Conservation (phyloP, 2,797 vertebrate species). For the Myotis vivesi region DNA sequence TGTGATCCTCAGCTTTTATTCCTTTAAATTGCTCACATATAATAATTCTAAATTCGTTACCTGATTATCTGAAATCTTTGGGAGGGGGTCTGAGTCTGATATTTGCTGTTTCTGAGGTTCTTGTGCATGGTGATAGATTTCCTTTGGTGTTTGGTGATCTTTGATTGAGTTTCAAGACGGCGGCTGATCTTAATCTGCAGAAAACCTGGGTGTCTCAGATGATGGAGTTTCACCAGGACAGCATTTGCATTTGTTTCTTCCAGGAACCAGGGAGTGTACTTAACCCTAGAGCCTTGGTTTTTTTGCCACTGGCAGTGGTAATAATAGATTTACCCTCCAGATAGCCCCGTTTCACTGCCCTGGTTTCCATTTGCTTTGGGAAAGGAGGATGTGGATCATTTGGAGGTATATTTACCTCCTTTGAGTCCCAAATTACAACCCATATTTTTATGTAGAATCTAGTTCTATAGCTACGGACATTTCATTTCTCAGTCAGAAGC, state of each 20-base stretch:
- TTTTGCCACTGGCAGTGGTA: background rate
- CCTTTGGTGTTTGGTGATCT: background rate
- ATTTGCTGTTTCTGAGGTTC: background rate
- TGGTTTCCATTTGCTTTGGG: background rate
- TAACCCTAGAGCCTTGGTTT: background rate
- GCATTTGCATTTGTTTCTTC: background rate
- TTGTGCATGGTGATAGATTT: background rate
- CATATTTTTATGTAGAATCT: background rate
- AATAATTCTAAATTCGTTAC: background rate
- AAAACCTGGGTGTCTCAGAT: background rate
- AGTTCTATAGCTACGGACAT: background rate
- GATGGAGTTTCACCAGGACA: background rate
- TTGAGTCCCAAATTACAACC: background rate
- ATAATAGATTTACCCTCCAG: background rate
- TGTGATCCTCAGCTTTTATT: slow-evolving; percentile 28
- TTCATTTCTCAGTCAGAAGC: background rate
- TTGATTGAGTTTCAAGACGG: slow-evolving; percentile 3
- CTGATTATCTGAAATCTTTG: slow-evolving; percentile 2
- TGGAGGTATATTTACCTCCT: background rate
- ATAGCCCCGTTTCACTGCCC: background rate
- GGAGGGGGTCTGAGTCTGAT: background rate
- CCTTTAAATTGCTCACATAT: background rate
- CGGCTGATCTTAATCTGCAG: background rate
- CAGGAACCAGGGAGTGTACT: background rate
- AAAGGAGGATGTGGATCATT: background rate